Evolutionary conservation across 2,888 invertebrate species (phyloP), one percentile per base, ranked within the genome.

Genomic region (Thymelicus sylvestris): DNA sequence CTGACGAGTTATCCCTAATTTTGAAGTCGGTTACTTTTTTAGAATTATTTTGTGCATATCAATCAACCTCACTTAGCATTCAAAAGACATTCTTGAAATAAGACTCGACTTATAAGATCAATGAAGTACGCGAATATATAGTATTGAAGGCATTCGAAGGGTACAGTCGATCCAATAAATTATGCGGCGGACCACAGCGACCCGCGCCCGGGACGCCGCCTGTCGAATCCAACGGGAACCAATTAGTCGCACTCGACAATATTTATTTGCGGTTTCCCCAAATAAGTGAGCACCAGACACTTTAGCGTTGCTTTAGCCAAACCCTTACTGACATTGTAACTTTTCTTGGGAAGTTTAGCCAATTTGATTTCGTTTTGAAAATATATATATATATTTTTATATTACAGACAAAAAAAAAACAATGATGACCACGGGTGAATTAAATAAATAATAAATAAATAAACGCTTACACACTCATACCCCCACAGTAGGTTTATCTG

Each of bases 201-300:
- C 80, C 80, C 81, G 79, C 82, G 79, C 79, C 86, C 86, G 88
- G 66, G 86, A 86, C 87, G 87, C 83, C 87, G 87, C 83, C 88
- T 88, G 91, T 90, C 90, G 89, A 89, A 87, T 88, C 90, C 89
- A 88, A 87, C 89, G 88, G 89, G 88, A 89, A 90, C 92, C 91
- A 92, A 93, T 93, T 93, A 92, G 92, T 92, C 90, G 86, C 82
- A 81, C 84, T 84, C 83, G 83, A 83, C 88, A 87, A 91, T 92
- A 92, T 92, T 92, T 93, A 92, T 92, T 91, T 91, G 92, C 89
- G 89, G 91, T 88, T 86, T 84, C 84, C 87, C 86, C 86, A 85
- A 89, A 89, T 87, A 89, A 89, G 86, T 66, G 62, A 83, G 81
- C 83, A 79, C 81, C 86, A 81, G 82, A 86, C 86, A 86, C 87